Base-by-base conservation (phyloP, 2,113 vertebrate genomes). In the Mustela nigripes region DNA sequence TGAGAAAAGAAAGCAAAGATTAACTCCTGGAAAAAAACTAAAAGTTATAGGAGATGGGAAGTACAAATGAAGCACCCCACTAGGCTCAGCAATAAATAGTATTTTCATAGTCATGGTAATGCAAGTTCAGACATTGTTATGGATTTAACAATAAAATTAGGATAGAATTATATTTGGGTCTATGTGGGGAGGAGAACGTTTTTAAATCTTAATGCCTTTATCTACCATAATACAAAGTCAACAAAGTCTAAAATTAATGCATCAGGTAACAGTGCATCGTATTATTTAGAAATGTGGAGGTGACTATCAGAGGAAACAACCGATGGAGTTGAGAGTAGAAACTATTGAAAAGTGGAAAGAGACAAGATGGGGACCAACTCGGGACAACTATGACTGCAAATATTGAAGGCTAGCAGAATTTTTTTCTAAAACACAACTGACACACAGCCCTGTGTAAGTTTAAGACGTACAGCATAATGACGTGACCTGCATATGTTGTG, bases 41-140 rank as follows among this genome's bases (percentile, higher is more conserved):
- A 58, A 56, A 62, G 7, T 42, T 83, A 21, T 16, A 83, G 14
- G 48, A 42, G 21, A 48, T 12, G 45, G 14, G 26, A 69, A 48
- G 24, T 28, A 56, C 5, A 9, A 22, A 21, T 63, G 31, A 1
- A 36, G 36, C 1, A 24, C 2, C 24, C 2, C 22, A 0, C 11
- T 0, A 31, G 26, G 21, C 24, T 84, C 24, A 22, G 50, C 36
- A 50, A 42, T 42, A 4, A 81, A 53, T 28, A 31, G 2, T 8
- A 10, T 31, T 31, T 71, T 36, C 28, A 15, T 33, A 26, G 9
- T 18, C 3, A 5, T 19, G 16, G 16, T 50, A 9, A 63, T 7
- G 26, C n/a, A n/a, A 56, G 10, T 42, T 1, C 14, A 28, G 33
- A 33, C 39, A 56, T 15, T 7, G 8, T 76, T 48, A 24, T 6